Conservation (phyloP, 1,140 invertebrate species). For the Drepana arcuata region DNA sequence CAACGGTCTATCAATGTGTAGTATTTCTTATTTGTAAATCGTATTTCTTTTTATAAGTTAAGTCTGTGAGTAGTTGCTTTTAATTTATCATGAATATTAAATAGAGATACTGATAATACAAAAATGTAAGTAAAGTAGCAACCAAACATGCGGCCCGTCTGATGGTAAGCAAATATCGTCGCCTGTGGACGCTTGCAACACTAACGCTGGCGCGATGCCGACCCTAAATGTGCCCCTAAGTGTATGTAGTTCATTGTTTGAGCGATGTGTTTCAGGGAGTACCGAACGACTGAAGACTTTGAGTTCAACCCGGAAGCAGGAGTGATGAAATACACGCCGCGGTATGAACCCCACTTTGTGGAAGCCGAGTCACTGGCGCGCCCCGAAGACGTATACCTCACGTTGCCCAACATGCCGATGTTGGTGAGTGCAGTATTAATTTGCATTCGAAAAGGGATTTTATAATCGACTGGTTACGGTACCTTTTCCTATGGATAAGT, state of each 20-base stretch:
- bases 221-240: not conserved
- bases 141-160: not conserved
- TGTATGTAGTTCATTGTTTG: not conserved
- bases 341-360: slow-evolving; percentile 75
- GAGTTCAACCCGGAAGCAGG: slow-evolving; percentile 80
- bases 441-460: too few relatives aligned
- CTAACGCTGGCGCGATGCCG: not conserved
- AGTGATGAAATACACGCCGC: slow-evolving; percentile 82
- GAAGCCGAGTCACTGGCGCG: slow-evolving; percentile 78
- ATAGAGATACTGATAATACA: not conserved
- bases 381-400: slow-evolving; percentile 74
- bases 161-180: not conserved
- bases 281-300: slow-evolving; percentile 76
- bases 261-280: slow-evolving; percentile 70
- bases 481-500: too few relatives aligned
- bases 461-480: too few relatives aligned
- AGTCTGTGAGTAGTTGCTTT: too few relatives aligned
- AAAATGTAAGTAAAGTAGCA: not conserved
- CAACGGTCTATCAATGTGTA: too few relatives aligned
- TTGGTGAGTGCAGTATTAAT: slow-evolving; percentile 74
- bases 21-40: too few relatives aligned
- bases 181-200: not conserved
- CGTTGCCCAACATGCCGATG: slow-evolving; percentile 83
- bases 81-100: too few relatives aligned
- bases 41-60: too few relatives aligned